Conservation (phyloP, 35 echinoderm and acorn worm species). For the Ophiothrix spiculata region DNA sequence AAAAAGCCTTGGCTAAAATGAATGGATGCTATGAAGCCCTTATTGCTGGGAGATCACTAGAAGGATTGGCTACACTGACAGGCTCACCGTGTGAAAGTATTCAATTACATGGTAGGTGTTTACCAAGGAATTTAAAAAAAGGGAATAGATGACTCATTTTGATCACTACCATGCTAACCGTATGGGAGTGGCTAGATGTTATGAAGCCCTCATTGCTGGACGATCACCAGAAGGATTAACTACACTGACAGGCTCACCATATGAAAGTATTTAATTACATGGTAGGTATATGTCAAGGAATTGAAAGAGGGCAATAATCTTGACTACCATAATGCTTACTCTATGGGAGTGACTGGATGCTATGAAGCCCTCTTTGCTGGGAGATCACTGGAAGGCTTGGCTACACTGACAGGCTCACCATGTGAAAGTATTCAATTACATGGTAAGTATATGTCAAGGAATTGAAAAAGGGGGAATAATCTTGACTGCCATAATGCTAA, state of each 20-base stretch:
- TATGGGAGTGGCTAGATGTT: conserved; percentile 85
- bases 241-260: conserved; percentile 79
- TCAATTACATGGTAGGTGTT: conserved; percentile 51
- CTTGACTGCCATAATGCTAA: conserved; percentile 50
- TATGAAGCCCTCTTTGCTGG: conserved; percentile 82
- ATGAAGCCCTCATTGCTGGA: conserved; percentile 73
- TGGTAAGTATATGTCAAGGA: conserved; percentile 10
- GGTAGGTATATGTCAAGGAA: too few species aligned
- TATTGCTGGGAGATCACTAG: conserved; percentile 70
- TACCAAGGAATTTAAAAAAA: too few species aligned
- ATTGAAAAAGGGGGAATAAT: too few species aligned
- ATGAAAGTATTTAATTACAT: conserved; percentile 84
- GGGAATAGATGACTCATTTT: too few species aligned
- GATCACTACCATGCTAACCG: conserved; percentile 60
- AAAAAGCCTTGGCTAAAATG: conserved; percentile 94
- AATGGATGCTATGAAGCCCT: conserved; percentile 87
- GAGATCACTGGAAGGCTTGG: conserved; percentile 79
- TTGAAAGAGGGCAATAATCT: too few species aligned
- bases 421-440: conserved; percentile 93
- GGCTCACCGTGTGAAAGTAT: conserved; percentile 93
- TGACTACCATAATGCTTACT: too few species aligned
- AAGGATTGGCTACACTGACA: conserved; percentile 85
- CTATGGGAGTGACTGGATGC: conserved; percentile 85
- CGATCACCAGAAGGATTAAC: conserved; percentile 79
- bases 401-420: conserved; percentile 80